Percentiles rank a stretch among this genome's conserved stretches.
phyloP scores from a whole-genome alignment of 1,140 invertebrate genomes.

The Watersipora subatra region DNA sequence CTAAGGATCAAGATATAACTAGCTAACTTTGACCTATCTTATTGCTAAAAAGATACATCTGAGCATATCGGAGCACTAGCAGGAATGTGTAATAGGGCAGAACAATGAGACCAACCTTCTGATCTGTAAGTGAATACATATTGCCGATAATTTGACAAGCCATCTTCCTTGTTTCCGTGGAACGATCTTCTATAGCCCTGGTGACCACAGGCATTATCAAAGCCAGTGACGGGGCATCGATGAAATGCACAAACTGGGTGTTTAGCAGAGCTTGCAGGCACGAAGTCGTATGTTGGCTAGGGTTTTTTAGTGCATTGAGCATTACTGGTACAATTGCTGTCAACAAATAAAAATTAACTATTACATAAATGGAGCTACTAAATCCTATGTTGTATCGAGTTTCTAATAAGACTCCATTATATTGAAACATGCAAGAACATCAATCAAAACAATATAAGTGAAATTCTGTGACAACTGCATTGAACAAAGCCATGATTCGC shows the following conservation, averaged over 20 bases:
- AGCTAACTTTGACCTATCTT: too few species aligned
- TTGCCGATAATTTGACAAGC: slow-evolving; percentile 96
- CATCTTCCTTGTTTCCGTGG: slow-evolving; percentile 95
- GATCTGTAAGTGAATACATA: slow-evolving; percentile 97
- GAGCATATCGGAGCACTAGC: too few species aligned
- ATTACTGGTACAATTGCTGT: slow-evolving; percentile 51
- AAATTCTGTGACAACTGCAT: too few species aligned
- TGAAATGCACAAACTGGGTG: slow-evolving; percentile 97
- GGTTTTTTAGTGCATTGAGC: slow-evolving; percentile 86
- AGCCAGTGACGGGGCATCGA: slow-evolving; percentile 93
- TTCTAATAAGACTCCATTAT: too few species aligned
- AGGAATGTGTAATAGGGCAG: too few species aligned
- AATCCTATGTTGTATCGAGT: too few species aligned
- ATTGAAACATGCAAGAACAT: too few species aligned
- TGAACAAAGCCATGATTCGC: too few species aligned
- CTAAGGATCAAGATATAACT: too few species aligned
- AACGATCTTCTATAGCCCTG: slow-evolving; percentile 87
- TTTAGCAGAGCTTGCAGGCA: slow-evolving; percentile 83
- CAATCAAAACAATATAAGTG: too few species aligned
- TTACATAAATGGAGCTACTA: neutral
- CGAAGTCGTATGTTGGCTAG: slow-evolving; percentile 80
- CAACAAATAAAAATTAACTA: neutral
- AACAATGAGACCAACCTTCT: slow-evolving; percentile 61
- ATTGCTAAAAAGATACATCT: too few species aligned
- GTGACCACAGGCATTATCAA: slow-evolving; percentile 98